These are phyloP conservation scores for Hippoglossus stenolepis DNA, from an alignment of 2,113 vertebrate genomes.

Conservation along the genomic window DNA sequence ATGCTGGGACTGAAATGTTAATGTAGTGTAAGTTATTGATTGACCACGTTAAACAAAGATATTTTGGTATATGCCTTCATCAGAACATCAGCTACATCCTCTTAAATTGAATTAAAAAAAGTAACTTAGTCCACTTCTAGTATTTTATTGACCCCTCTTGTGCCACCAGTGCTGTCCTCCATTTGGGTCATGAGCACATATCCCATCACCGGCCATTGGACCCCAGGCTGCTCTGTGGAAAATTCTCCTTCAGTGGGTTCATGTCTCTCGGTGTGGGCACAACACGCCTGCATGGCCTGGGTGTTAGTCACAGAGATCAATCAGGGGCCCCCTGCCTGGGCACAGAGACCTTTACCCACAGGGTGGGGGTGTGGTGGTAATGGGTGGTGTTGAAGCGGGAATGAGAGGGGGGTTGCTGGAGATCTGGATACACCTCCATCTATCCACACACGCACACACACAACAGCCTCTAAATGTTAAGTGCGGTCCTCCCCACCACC, in stretches of 20 bases:
- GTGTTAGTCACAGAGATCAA: constrained; percentile 66
- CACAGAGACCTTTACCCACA: constrained; percentile 61
- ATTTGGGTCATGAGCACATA: constrained; percentile 37
- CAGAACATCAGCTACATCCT: constrained; percentile 2
- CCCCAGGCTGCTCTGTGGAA: constrained; percentile 27
- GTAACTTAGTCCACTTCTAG: not conserved
- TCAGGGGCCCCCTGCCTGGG: constrained; percentile 40
- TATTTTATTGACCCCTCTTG: constrained; percentile 20
- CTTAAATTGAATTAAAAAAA: constrained; percentile 20
- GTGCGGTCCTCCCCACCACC: constrained; percentile 62
- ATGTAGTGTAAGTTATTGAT: constrained; percentile 5
- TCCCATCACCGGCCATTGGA: constrained; percentile 33
- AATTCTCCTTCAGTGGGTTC: constrained; percentile 38
- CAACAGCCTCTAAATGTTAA: not conserved
- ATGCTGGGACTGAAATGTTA: not conserved
- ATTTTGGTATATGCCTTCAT: not conserved
- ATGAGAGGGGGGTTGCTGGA: not conserved
- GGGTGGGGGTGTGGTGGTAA: constrained; percentile 15
- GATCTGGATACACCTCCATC: constrained; percentile 41
- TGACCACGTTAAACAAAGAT: not conserved
- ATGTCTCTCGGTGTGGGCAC: constrained; percentile 49
- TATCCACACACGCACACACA: constrained; percentile 37
- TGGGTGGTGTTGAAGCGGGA: not conserved
- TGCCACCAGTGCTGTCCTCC: not conserved
- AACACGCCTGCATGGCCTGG: constrained; percentile 43